These are phyloP conservation scores for Hypanus sabinus DNA, from an alignment of 2,113 vertebrate species.

Conservation along the genomic window DNA sequence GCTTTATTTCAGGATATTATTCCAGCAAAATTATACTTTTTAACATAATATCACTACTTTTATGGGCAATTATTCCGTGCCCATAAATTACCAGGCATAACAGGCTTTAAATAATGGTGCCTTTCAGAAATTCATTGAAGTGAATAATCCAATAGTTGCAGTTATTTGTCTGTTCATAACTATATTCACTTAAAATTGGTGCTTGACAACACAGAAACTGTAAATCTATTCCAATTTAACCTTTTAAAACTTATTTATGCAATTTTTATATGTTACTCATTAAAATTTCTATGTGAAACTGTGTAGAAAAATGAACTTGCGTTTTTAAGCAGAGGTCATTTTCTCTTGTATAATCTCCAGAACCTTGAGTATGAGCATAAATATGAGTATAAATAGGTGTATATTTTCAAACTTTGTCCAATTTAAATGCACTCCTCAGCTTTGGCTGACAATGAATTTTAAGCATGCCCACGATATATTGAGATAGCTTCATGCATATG, in stretches of 20 bases:
- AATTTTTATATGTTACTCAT: background rate
- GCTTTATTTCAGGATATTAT: background rate
- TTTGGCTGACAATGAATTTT: background rate
- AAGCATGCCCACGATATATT: background rate
- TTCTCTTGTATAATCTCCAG: background rate
- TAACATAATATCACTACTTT: background rate
- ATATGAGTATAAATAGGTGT: background rate
- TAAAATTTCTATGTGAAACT: background rate
- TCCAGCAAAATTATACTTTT: background rate
- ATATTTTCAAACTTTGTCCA: background rate
- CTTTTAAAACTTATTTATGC: background rate
- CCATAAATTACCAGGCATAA: background rate
- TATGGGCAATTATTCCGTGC: background rate
- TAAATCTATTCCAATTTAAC: background rate
- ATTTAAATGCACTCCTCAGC: background rate
- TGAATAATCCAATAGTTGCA: background rate
- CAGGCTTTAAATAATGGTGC: background rate
- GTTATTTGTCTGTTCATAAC: background rate
- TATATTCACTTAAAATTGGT: background rate
- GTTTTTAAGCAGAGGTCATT: background rate
- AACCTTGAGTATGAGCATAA: background rate
- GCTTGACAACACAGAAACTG: background rate
- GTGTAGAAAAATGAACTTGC: background rate
- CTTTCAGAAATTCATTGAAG: background rate
- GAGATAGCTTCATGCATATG: background rate